These are phyloP conservation scores for Rhea americana DNA, from an alignment of 2,113 vertebrate genomes.

Conservation along the genomic window DNA sequence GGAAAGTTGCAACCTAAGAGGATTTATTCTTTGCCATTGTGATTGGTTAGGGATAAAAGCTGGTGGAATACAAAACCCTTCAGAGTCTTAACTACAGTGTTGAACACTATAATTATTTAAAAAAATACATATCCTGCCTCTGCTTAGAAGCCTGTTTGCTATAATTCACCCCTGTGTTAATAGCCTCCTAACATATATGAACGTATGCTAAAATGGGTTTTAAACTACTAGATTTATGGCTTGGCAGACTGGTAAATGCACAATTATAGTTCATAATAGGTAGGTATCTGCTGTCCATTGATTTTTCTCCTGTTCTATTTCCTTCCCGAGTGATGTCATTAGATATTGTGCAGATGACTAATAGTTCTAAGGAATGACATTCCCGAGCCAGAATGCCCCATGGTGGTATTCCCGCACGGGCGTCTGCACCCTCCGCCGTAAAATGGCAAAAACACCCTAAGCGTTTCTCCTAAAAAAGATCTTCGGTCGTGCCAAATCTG, in stretches of 20 bases:
- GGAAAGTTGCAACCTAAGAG: slow-evolving; percentile 50
- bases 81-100: slow-evolving; percentile 52
- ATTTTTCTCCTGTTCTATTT: slow-evolving; percentile 68
- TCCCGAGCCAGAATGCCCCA: slow-evolving; percentile 55
- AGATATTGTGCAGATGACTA: slow-evolving; percentile 52
- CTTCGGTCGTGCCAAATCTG: not conserved
- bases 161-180: slow-evolving; percentile 64
- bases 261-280: slow-evolving; percentile 71
- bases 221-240: slow-evolving; percentile 67
- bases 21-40: slow-evolving; percentile 34
- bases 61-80: slow-evolving; percentile 59
- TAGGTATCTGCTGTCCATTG: slow-evolving; percentile 71
- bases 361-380: slow-evolving; percentile 47
- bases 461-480: not conserved
- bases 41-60: slow-evolving; percentile 57
- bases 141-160: slow-evolving; percentile 46
- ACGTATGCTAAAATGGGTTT: slow-evolving; percentile 66
- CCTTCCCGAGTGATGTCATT: slow-evolving; percentile 71
- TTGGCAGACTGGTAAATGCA: slow-evolving; percentile 64
- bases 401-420: not conserved
- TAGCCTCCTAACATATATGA: slow-evolving; percentile 64
- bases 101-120: slow-evolving; percentile 60
- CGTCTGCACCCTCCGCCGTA: not conserved
- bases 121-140: slow-evolving; percentile 60
- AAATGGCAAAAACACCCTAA: not conserved